These are phyloP conservation scores for Oostethus manadensis DNA, from an alignment of 2,113 vertebrate species.

Conservation along the genomic window DNA sequence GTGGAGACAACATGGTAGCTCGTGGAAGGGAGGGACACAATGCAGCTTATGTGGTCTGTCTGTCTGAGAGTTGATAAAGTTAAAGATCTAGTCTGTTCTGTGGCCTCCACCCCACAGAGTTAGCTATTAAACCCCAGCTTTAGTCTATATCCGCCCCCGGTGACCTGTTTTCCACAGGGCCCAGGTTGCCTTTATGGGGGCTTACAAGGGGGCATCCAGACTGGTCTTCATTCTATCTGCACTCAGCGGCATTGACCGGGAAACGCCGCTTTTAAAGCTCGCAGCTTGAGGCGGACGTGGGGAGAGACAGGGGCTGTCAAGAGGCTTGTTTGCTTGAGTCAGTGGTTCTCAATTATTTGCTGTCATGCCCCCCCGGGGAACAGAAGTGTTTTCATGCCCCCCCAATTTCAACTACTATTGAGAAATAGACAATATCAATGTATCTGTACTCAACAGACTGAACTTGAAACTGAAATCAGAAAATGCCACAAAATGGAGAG, in stretches of 20 bases:
- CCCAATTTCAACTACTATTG: no score
- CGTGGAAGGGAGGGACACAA: no score
- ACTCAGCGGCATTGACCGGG: conserved; percentile 54
- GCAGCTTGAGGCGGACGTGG: conserved; percentile 32
- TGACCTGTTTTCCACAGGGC: conserved; percentile 45
- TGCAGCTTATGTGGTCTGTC: conserved; percentile 7
- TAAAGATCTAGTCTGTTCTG: conserved; percentile 27
- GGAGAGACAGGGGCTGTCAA: neutral
- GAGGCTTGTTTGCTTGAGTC: neutral
- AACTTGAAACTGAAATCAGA: no score
- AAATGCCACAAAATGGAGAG: no score
- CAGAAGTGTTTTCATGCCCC: no score
- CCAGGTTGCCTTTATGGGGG: conserved; percentile 42
- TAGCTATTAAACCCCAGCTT: conserved; percentile 60
- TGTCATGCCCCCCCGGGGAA: no score
- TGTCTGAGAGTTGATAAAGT: conserved; percentile 37
- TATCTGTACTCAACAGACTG: no score
- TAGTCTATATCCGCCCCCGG: conserved; percentile 55
- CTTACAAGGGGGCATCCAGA: conserved; percentile 45
- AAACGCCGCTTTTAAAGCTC: conserved; percentile 40
- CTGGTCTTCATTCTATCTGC: conserved; percentile 50
- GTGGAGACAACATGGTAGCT: conserved; percentile 3
- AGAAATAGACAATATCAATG: no score
- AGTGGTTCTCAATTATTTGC: no score
- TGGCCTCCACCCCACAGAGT: conserved; percentile 50